Base-by-base conservation (phyloP, 2,888 invertebrate genomes). In the Lamproptera curius region DNA sequence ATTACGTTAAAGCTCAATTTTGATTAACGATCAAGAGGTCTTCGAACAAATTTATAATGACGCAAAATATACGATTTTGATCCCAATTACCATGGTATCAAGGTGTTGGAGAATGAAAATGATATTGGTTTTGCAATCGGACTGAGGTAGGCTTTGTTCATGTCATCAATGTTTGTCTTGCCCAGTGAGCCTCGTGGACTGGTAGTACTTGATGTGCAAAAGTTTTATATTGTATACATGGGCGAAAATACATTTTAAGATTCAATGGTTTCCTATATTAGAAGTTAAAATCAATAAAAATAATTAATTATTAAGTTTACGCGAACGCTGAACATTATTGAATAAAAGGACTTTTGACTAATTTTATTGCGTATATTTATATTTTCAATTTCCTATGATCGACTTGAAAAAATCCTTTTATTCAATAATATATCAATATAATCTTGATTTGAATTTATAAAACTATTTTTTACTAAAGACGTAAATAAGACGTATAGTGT, bases 111-210 rank as follows among this genome's bases (percentile, higher is more conserved):
- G 41, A 34, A 42, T 36, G 31, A 16, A 40, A 38, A 48, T 40
- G 16, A 39, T 40, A 17, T 50, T 41, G 33, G 40, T 40, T 53
- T 36, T 37, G 48, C 40, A 20, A 55, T 48, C 51, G 50, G 56
- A 53, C 51, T 45, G 53, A 56, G 55, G 46, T 48, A 26, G 46
- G 55, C 49, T 58, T 55, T 57, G 59, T 58, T 56, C 53, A 55
- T 56, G 53, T 53, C 54, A 55, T 58, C 56, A 56, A 57, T 56
- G 61, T 56, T 59, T 55, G 61, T 55, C 51, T 46, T 52, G 38
- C 36, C 35, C 15, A 15, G 34, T 39, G 28, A 33, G 48, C 50
- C 46, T 40, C 49, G 47, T 50, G 42, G 38, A 14, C 37, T 43
- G 48, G 49, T 43, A 45, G 43, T 26, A 20, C 23, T 20, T 39